These are phyloP conservation scores for Syncerus caffer DNA, from an alignment of 2,797 vertebrate species.

Conservation along the genomic window DNA sequence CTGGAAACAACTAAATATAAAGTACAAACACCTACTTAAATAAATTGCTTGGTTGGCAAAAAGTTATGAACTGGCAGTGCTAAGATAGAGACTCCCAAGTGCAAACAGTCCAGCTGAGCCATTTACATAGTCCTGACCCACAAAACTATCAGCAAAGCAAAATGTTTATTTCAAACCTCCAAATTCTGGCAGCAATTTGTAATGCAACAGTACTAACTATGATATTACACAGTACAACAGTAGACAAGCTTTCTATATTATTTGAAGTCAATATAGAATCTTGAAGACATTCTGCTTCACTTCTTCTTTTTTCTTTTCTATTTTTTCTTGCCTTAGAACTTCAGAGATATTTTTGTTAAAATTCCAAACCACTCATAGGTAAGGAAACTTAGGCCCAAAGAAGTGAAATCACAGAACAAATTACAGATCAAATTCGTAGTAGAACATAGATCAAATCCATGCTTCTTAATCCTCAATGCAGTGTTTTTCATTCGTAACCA, in stretches of 20 bases:
- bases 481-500: not conserved
- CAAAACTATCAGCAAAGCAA: not conserved
- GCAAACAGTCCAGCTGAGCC: not conserved
- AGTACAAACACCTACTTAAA: not conserved
- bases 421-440: not conserved
- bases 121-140: not conserved
- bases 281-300: not conserved
- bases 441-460: not conserved
- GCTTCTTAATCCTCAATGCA: not conserved
- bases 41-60: not conserved
- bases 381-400: not conserved
- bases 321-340: constrained; percentile 6
- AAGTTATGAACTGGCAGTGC: not conserved
- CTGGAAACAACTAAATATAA: not conserved
- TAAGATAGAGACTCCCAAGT: not conserved
- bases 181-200: not conserved
- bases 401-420: constrained; percentile 13
- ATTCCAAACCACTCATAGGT: constrained; percentile 4
- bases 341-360: not conserved
- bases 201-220: not conserved
- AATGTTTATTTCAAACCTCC: not conserved
- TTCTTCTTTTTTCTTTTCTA: not conserved
- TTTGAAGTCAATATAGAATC: not conserved
- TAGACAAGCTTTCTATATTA: not conserved
- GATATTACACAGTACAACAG: not conserved